phyloP scores from a whole-genome alignment of 2,888 invertebrate genomes.

The Cetonia aurata region DNA sequence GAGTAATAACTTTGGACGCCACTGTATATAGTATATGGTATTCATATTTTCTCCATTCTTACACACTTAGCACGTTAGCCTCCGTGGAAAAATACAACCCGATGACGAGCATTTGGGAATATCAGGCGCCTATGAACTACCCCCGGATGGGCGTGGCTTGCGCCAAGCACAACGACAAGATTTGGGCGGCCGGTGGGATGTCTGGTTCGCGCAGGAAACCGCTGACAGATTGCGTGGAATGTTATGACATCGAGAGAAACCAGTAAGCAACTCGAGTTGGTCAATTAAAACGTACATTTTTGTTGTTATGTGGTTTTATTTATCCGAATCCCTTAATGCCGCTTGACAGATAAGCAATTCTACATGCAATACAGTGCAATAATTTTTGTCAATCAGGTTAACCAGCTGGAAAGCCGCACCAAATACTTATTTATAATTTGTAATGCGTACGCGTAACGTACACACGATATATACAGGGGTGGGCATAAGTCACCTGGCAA shows the following conservation, averaged over 20 bases:
- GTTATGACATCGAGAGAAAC: slow-evolving; percentile 73
- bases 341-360: too few species aligned
- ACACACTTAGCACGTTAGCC: slow-evolving; percentile 39
- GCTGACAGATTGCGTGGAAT: slow-evolving; percentile 73
- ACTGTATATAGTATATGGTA: too few species aligned
- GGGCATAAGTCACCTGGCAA: too few species aligned
- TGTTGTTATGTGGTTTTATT: slow-evolving; percentile 8
- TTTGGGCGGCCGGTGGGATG: slow-evolving; percentile 83
- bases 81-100: slow-evolving; percentile 71
- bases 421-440: too few species aligned
- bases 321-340: neutral
- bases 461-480: too few species aligned
- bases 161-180: slow-evolving; percentile 73
- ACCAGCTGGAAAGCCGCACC: too few species aligned
- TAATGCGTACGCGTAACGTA: too few species aligned
- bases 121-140: slow-evolving; percentile 71
- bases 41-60: slow-evolving; percentile 2
- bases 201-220: slow-evolving; percentile 71
- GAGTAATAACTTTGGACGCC: too few species aligned
- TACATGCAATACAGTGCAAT: too few species aligned
- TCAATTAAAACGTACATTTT: slow-evolving; percentile 16
- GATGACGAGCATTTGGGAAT: slow-evolving; percentile 70
- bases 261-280: slow-evolving; percentile 64
- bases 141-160: slow-evolving; percentile 75
- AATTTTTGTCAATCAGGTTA: too few species aligned